Conservation (phyloP, 2,797 vertebrate species). For the Eospalax fontanierii region DNA sequence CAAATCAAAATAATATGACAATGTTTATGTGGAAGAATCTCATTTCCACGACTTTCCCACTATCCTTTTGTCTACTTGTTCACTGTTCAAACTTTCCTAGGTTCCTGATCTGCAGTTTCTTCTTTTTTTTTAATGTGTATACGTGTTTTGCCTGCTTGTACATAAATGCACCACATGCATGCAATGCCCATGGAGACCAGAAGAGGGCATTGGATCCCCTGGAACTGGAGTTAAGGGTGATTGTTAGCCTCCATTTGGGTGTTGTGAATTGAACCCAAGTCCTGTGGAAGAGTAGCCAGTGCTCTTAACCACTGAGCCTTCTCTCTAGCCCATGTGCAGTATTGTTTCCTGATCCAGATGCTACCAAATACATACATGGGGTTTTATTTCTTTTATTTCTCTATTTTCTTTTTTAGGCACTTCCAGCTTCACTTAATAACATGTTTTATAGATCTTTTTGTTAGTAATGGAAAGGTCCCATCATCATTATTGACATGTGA, state of each 20-base stretch:
- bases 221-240: too few relatives aligned
- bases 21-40: not conserved
- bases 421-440: conserved; percentile 4
- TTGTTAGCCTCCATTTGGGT: too few relatives aligned
- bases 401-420: not conserved
- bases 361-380: not conserved
- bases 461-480: not conserved
- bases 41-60: not conserved
- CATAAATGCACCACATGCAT: too few relatives aligned
- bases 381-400: conserved; percentile 13
- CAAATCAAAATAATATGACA: not conserved
- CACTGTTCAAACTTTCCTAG: not conserved
- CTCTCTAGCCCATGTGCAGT: not conserved
- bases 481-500: not conserved
- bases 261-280: too few relatives aligned
- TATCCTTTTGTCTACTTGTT: not conserved
- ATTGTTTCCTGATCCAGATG: not conserved
- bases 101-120: not conserved
- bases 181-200: too few relatives aligned
- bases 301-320: too few relatives aligned
- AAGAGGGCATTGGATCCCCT: too few relatives aligned
- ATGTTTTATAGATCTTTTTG: not conserved
- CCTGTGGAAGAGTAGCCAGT: too few relatives aligned
- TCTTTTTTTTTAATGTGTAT: too few relatives aligned
- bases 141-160: too few relatives aligned